These are phyloP conservation scores for Nomada flava DNA, from an alignment of 2,888 invertebrate species.

Conservation along the genomic window DNA sequence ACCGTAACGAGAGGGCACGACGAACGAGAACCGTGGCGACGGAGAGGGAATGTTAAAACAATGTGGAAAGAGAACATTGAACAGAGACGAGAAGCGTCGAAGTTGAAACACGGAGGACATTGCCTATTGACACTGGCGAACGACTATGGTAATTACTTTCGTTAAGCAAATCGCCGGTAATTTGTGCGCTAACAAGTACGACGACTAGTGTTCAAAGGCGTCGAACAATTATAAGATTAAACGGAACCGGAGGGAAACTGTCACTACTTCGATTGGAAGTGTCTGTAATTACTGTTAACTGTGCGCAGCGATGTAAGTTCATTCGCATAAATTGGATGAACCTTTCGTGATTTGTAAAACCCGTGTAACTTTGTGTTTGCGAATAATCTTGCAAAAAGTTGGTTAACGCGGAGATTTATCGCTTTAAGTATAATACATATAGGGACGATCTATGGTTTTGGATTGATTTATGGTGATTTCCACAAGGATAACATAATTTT, in stretches of 20 bases:
- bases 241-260: background rate
- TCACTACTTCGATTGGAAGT: background rate
- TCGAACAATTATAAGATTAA: conserved; percentile 35
- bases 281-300: background rate
- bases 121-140: conserved; percentile 38
- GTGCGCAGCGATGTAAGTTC: too few relatives aligned
- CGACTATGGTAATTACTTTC: conserved; percentile 63
- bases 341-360: background rate
- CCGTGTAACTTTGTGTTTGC: too few relatives aligned
- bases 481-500: too few relatives aligned
- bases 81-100: background rate
- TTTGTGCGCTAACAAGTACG: conserved; percentile 51
- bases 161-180: conserved; percentile 59
- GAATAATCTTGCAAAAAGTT: too few relatives aligned
- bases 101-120: conserved; percentile 19
- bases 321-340: background rate
- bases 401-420: too few relatives aligned
- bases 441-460: too few relatives aligned
- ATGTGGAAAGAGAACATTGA: background rate
- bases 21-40: too few relatives aligned
- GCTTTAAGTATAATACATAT: too few relatives aligned
- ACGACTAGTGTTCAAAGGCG: conserved; percentile 20
- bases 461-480: too few relatives aligned
- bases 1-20: too few relatives aligned
- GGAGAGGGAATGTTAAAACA: background rate